phyloP scores from a whole-genome alignment of 2,888 invertebrate species.

The Maniola hyperantus region DNA sequence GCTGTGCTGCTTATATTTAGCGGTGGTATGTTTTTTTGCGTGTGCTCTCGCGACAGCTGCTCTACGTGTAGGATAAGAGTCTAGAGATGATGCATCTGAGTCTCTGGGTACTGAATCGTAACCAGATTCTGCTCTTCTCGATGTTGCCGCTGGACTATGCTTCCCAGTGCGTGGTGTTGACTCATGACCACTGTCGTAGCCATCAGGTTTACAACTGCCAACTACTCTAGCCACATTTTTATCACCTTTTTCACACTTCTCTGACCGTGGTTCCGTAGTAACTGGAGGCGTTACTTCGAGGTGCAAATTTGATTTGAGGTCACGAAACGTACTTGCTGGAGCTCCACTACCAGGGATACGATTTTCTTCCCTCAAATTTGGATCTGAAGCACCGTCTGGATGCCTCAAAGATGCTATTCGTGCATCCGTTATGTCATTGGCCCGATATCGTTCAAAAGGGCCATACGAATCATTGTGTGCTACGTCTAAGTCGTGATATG shows the following conservation, averaged over 20 bases:
- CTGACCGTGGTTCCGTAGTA: constrained; percentile 82
- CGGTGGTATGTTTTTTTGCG: constrained; percentile 80
- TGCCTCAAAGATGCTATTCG: constrained; percentile 89
- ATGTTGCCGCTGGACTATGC: constrained; percentile 90
- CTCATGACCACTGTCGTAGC: constrained; percentile 92
- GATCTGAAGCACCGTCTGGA: constrained; percentile 97
- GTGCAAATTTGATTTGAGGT: constrained; percentile 77
- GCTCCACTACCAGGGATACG: constrained; percentile 85
- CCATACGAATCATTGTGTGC: constrained; percentile 77
- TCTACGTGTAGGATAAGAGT: constrained; percentile 84
- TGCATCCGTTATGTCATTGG: constrained; percentile 77
- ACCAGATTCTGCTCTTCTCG: constrained; percentile 92
- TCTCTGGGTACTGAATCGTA: constrained; percentile 96
- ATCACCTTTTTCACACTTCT: constrained; percentile 84
- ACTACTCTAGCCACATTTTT: constrained; percentile 85
- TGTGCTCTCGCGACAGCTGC: constrained; percentile 78
- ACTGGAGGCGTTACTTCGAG: constrained; percentile 80
- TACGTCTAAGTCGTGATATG: constrained; percentile 81
- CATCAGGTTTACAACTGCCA: constrained; percentile 86
- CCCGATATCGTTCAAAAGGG: constrained; percentile 86
- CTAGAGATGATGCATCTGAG: constrained; percentile 93
- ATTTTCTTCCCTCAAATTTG: constrained; percentile 89
- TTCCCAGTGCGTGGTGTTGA: constrained; percentile 92
- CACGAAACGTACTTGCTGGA: constrained; percentile 83
- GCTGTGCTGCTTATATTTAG: constrained; percentile 87